phyloP scores from a whole-genome alignment of 1,140 invertebrate species.

The Sesamia nonagrioides region DNA sequence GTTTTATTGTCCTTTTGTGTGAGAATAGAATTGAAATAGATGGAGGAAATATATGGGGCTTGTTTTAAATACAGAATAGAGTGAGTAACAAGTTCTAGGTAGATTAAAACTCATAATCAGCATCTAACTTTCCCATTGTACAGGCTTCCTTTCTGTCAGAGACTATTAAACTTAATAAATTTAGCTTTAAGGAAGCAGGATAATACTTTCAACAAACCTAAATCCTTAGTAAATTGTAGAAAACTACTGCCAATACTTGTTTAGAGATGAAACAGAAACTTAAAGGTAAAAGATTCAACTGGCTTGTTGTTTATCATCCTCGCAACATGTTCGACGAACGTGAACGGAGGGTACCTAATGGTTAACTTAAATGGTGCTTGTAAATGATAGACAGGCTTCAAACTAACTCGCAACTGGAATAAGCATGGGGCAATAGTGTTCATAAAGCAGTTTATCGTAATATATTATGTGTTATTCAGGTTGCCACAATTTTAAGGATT shows the following conservation, averaged over 20 bases:
- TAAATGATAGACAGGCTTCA: conserved; percentile 21
- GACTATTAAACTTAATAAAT: too few relatives aligned
- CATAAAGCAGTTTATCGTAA: not conserved
- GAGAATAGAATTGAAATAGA: conserved; percentile 26
- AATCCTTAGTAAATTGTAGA: not conserved
- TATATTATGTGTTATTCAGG: not conserved
- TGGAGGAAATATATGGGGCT: not conserved
- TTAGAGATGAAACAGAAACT: conserved; percentile 16
- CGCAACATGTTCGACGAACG: conserved; percentile 18
- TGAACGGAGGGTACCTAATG: conserved; percentile 28
- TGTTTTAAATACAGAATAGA: not conserved
- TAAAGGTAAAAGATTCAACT: conserved; percentile 1
- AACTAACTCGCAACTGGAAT: conserved; percentile 24
- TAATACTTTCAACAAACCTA: conserved; percentile 8
- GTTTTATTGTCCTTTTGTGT: conserved; percentile 34
- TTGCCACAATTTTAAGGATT: not conserved
- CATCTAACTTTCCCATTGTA: too few relatives aligned
- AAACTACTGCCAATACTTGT: not conserved
- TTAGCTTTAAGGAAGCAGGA: not conserved
- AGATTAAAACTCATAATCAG: too few relatives aligned
- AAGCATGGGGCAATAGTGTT: not conserved
- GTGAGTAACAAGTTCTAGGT: too few relatives aligned
- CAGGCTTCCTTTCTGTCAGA: too few relatives aligned
- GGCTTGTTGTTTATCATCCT: conserved; percentile 29
- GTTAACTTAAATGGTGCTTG: conserved; percentile 32